Evolutionary conservation across 2,113 vertebrate genomes (phyloP).

Genomic region (Tauraco erythrolophus): DNA sequence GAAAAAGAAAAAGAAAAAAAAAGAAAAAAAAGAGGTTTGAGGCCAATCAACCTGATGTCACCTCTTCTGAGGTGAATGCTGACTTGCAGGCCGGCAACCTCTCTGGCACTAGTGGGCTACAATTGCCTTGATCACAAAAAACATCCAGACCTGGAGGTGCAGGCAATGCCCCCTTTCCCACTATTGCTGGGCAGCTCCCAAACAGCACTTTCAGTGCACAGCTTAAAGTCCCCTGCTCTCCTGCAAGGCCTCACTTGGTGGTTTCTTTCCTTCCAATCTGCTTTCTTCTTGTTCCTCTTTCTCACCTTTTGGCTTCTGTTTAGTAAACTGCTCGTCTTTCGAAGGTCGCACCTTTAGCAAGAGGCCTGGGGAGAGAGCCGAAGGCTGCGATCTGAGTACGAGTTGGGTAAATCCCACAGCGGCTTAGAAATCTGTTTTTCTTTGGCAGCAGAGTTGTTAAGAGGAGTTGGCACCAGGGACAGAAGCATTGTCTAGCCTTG

Average conservation of each 20-base stretch:
- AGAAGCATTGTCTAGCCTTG: constrained; percentile 7
- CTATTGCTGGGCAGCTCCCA: background rate
- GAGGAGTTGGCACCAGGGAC: constrained; percentile 28
- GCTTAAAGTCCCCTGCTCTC: background rate
- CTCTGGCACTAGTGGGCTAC: background rate
- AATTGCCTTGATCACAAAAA: background rate
- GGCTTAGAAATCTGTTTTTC: constrained; percentile 14
- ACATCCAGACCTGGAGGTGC: background rate
- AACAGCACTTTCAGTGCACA: background rate
- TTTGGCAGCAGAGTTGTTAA: background rate
- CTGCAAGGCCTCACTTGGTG: background rate
- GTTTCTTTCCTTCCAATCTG: background rate
- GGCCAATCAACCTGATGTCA: background rate
- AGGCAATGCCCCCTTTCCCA: background rate
- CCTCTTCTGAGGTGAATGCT: background rate
- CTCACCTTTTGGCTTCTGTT: background rate
- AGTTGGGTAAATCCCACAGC: background rate
- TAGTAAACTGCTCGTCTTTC: background rate
- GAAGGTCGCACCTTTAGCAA: background rate
- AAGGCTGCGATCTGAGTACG: background rate
- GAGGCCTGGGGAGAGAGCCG: background rate
- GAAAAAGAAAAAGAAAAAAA: background rate
- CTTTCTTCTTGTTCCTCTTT: background rate
- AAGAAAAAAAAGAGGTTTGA: background rate
- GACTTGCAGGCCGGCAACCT: background rate